These are phyloP conservation scores for Theretra japonica DNA, from an alignment of 2,888 invertebrate species.

Conservation along the genomic window DNA sequence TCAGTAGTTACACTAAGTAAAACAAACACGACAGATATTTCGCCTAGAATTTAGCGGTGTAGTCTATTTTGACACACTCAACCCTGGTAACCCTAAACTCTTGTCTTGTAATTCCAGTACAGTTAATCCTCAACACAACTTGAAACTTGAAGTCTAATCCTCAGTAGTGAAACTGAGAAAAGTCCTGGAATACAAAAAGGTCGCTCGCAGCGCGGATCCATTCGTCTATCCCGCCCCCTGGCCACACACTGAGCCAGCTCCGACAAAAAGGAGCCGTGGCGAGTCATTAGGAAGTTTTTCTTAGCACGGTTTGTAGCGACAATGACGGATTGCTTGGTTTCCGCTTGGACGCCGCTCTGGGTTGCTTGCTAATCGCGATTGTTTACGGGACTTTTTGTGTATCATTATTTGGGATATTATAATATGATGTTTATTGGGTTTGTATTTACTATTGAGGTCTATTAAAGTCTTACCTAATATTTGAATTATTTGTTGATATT, in stretches of 20 bases:
- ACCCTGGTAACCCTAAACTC: background rate
- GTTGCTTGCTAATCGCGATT: constrained; percentile 17
- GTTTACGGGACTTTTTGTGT: constrained; percentile 5
- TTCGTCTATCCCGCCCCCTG: constrained; percentile 28
- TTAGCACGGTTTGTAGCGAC: constrained; percentile 55
- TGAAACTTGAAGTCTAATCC: background rate
- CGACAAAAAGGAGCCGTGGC: constrained; percentile 51
- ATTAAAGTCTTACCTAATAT: background rate
- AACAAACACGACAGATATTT: too few relatives aligned
- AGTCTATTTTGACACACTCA: too few relatives aligned
- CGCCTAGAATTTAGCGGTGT: too few relatives aligned
- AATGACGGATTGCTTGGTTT: constrained; percentile 59
- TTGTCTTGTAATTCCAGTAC: background rate
- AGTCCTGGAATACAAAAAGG: constrained; percentile 19
- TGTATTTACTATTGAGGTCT: too few relatives aligned
- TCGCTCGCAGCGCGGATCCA: constrained; percentile 4
- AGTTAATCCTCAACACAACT: background rate
- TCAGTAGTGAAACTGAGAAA: background rate
- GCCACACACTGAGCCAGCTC: constrained; percentile 28
- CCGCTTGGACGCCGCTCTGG: constrained; percentile 34
- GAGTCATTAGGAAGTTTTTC: constrained; percentile 65
- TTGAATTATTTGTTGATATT: too few relatives aligned
- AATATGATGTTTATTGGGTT: background rate
- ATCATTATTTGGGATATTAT: background rate
- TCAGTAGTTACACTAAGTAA: too few relatives aligned